Evolutionary conservation across 2,113 vertebrate genomes (phyloP), one percentile per base, ranked within the genome.

Genomic region (Suricata suricatta): DNA sequence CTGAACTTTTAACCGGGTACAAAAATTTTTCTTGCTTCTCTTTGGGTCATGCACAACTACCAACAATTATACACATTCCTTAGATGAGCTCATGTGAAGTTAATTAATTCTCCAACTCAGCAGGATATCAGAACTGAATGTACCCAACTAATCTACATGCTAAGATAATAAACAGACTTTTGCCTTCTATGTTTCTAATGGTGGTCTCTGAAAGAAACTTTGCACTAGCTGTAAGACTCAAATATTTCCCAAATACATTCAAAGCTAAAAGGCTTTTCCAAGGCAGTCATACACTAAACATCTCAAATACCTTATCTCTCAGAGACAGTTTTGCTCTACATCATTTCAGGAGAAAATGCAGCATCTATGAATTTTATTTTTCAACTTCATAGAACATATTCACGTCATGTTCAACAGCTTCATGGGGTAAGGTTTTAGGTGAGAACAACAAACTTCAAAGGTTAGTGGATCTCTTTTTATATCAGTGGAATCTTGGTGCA

Each of bases 41-140:
- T 97, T 86, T 96, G 81, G 63, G 54, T 60, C 90, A 92, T 60
- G 96, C 0, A 12, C 96, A 94, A 68, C 88, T 54, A 97, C 83
- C 88, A 86, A 88, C 88, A 98, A 98, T 93, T 95, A 96, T 96
- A 97, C 92, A 98, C 98, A 98, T 98, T 99, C 98, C 98, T 98
- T 44, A 52, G 81, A 97, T 76, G 94, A 98, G 95, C 82, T 98
- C 98, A 98, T 97, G 98, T 98, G 97, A 98, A 98, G 93, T 98
- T 98, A 98, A 98, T 98, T 98, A 98, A 98, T 98, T 98, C 98
- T 98, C 98, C 98, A 98, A 96, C 97, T 98, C 98, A 98, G 97
- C 98, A 98, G 97, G 97, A 97, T 88, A 96, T 87, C 96, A 97
- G 98, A 98, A 98, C 69, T 97, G 95, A 97, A 97, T 96, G 76